Percentiles rank a stretch among this genome's conserved stretches.
Conservation (phyloP, 2,113 vertebrate species). For the Sigmodon hispidus region DNA sequence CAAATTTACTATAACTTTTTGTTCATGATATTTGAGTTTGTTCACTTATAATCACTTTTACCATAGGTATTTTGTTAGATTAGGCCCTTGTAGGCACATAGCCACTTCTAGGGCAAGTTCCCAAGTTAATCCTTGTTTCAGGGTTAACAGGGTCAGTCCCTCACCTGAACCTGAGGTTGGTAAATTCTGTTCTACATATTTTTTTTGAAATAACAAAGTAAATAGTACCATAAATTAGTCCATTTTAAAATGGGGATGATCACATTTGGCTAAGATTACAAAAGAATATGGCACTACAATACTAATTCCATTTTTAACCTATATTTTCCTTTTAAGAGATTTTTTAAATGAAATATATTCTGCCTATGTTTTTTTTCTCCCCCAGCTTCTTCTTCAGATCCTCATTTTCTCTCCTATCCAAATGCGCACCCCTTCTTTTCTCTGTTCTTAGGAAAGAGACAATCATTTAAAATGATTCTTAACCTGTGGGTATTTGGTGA, state of each 20-base stretch:
- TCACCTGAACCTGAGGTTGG: neutral
- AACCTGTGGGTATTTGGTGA: too few species aligned
- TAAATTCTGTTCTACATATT: neutral
- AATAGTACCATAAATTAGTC: neutral
- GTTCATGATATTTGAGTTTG: neutral
- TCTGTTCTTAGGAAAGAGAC: neutral
- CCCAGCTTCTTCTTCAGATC: rapidly evolving
- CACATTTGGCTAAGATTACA: neutral
- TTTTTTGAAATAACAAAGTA: neutral
- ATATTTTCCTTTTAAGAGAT: neutral
- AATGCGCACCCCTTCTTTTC: neutral
- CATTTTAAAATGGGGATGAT: neutral
- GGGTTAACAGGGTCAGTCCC: neutral
- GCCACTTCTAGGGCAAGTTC: neutral
- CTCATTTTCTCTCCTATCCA: neutral
- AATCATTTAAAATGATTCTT: neutral
- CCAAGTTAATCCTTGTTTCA: neutral
- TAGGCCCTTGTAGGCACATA: neutral
- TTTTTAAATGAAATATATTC: neutral
- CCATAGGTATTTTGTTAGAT: neutral
- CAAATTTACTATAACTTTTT: neutral
- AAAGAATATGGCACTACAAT: neutral
- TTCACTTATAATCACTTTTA: neutral
- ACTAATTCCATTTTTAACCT: neutral
- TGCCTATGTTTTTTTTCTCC: neutral